These are phyloP conservation scores for Clarias magur DNA, from an alignment of 2,113 vertebrate species.

Conservation along the genomic window DNA sequence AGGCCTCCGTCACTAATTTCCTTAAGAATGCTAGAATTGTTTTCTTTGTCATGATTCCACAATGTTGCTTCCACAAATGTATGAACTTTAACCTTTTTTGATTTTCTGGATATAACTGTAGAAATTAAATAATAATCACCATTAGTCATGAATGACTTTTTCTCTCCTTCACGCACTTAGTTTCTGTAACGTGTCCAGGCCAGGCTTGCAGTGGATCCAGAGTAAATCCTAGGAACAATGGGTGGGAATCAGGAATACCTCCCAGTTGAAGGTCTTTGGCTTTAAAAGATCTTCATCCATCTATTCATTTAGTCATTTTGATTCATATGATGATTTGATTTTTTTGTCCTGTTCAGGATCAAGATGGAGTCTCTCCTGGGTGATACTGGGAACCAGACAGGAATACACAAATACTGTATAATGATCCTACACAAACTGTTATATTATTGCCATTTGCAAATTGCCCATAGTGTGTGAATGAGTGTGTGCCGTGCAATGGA, in stretches of 20 bases:
- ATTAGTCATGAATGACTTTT: conserved; percentile 2
- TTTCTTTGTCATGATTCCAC: conserved; percentile 43
- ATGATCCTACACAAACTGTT: not conserved
- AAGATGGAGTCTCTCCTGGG: not conserved
- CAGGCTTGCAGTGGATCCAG: not conserved
- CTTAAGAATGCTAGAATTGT: conserved; percentile 12
- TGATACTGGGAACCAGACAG: not conserved
- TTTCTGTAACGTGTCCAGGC: not conserved
- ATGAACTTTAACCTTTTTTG: not conserved
- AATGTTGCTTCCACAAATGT: conserved; percentile 12
- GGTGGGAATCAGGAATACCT: not conserved
- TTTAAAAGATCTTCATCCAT: not conserved
- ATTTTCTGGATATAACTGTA: conserved; percentile 29
- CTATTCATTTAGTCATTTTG: not conserved
- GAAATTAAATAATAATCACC: conserved; percentile 15
- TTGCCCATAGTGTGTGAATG: too few relatives aligned
- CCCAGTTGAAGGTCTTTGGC: not conserved
- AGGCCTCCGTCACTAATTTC: conserved; percentile 36
- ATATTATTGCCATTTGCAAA: too few relatives aligned
- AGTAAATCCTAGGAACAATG: not conserved
- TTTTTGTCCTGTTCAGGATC: not conserved
- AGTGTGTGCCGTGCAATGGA: too few relatives aligned
- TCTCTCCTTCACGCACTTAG: not conserved
- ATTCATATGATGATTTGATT: not conserved
- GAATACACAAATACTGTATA: conserved; percentile 1